Conservation (phyloP, 2,113 vertebrate species). For the Athene noctua region DNA sequence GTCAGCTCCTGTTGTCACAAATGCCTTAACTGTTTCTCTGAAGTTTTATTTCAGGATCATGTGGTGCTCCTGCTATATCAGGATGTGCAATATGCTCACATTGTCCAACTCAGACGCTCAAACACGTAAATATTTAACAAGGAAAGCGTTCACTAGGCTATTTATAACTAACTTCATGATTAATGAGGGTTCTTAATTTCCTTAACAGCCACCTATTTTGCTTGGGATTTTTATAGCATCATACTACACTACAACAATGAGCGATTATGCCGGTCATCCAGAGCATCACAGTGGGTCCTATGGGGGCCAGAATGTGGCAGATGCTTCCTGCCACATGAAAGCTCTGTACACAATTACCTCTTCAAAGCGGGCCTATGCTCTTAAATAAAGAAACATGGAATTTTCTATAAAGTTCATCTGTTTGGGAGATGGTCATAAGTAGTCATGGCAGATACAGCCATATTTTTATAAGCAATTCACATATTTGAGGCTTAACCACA, state of each 20-base stretch:
- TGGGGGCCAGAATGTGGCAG: background rate
- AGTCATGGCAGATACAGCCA: background rate
- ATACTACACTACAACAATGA: background rate
- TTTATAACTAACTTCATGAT: background rate
- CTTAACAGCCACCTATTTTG: background rate
- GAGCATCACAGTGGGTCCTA: background rate
- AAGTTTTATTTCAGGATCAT: background rate
- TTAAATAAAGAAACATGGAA: background rate
- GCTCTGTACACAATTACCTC: background rate
- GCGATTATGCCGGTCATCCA: background rate
- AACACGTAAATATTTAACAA: background rate
- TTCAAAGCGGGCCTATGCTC: background rate
- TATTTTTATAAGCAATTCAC: background rate
- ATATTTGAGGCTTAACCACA: background rate
- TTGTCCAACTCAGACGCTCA: background rate
- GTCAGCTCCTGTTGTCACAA: background rate
- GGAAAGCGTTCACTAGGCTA: background rate
- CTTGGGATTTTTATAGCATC: background rate
- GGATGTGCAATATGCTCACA: background rate
- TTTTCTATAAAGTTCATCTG: background rate
- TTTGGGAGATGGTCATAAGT: background rate
- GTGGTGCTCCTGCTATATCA: background rate
- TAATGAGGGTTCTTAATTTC: conserved; percentile 8
- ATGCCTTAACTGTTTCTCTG: background rate
- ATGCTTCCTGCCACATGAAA: background rate